Conservation (phyloP, 2,113 vertebrate species). For the Oophaga pumilio region DNA sequence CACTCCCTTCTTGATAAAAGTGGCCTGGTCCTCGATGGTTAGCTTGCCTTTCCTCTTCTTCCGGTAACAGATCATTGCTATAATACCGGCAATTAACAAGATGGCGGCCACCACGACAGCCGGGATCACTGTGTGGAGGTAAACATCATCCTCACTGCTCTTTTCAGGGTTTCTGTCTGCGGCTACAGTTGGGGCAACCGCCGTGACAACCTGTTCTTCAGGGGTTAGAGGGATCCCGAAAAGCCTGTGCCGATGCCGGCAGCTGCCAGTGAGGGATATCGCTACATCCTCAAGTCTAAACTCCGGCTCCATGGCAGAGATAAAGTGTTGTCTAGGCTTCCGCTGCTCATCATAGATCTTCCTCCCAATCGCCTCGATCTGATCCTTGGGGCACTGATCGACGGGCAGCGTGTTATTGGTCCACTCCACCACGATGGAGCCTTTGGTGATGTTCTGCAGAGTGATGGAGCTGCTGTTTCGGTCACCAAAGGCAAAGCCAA, state of each 20-base stretch:
- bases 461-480: slow-evolving; percentile 91
- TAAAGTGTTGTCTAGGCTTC: slow-evolving; percentile 75
- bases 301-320: slow-evolving; percentile 86
- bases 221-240: slow-evolving; percentile 73
- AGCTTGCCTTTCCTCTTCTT: slow-evolving; percentile 95
- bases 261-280: slow-evolving; percentile 82
- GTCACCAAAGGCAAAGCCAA: slow-evolving; percentile 87
- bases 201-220: slow-evolving; percentile 64
- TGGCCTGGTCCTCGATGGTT: slow-evolving; percentile 95
- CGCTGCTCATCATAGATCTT: slow-evolving; percentile 83
- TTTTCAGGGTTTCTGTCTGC: slow-evolving; percentile 80
- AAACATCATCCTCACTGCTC: slow-evolving; percentile 88
- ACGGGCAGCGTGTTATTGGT: slow-evolving; percentile 89
- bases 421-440: slow-evolving; percentile 93
- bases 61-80: slow-evolving; percentile 96
- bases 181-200: slow-evolving; percentile 66
- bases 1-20: slow-evolving; percentile 97
- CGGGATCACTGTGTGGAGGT: slow-evolving; percentile 92
- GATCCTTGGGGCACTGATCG: slow-evolving; percentile 86
- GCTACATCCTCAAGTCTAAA: slow-evolving; percentile 85
- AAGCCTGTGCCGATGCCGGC: slow-evolving; percentile 69
- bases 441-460: slow-evolving; percentile 81
- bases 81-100: slow-evolving; percentile 90
- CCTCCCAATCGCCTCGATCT: slow-evolving; percentile 80
- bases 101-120: slow-evolving; percentile 93